These are phyloP conservation scores for Lepisosteus oculatus DNA, from an alignment of 2,113 vertebrate species.

Conservation along the genomic window DNA sequence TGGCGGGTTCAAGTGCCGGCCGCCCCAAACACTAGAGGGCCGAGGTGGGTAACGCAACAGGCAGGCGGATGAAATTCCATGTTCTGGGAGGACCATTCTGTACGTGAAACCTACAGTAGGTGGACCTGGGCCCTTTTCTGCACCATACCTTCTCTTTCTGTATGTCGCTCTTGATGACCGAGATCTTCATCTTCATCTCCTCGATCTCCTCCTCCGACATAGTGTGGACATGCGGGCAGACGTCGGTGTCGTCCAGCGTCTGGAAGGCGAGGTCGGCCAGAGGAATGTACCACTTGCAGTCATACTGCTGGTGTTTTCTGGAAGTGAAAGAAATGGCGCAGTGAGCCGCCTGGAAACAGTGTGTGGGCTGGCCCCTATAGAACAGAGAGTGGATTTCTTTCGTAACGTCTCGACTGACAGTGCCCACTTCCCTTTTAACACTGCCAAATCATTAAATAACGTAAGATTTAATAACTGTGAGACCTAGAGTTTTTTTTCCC, in stretches of 20 bases:
- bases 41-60: no score
- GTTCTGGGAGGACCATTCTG: no score
- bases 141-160: slow-evolving; percentile 87
- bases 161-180: slow-evolving; percentile 88
- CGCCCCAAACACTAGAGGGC: no score
- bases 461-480: no score
- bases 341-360: background rate
- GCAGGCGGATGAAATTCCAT: no score
- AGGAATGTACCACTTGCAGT: slow-evolving; percentile 98
- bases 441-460: no score
- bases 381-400: background rate
- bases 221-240: slow-evolving; percentile 83
- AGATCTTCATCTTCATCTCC: slow-evolving; percentile 98
- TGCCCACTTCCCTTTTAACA: no score
- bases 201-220: slow-evolving; percentile 93
- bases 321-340: background rate
- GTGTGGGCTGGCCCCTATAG: background rate
- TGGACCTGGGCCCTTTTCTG: no score
- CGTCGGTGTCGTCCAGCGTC: slow-evolving; percentile 84
- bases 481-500: no score
- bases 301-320: slow-evolving; percentile 93
- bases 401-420: no score
- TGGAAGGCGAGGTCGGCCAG: slow-evolving; percentile 91
- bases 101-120: no score
- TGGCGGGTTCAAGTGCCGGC: no score